Base-by-base conservation (phyloP, 2,797 vertebrate species). In the Brachyalestes nurse region DNA sequence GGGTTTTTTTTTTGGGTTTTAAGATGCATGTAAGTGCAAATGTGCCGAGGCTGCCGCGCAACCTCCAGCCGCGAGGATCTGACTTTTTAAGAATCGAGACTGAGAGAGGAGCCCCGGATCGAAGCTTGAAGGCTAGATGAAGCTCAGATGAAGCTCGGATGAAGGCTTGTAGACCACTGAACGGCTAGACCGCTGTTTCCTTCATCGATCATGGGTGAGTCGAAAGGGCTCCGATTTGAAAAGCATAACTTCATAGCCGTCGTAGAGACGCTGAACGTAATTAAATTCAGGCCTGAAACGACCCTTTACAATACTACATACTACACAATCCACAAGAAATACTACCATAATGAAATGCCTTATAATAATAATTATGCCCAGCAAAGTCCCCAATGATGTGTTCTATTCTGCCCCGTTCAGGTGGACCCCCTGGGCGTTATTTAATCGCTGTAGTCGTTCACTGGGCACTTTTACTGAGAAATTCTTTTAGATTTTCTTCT, bases 51-150 rank as follows among this genome's bases (percentile, higher is more conserved):
- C 53, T 34, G 53, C 25, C 25, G 23, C 2, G 55, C n/a, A 17
- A 6, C 9, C 1, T 65, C 81, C 45, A 81, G 70, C 51, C 74
- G 28, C 38, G 70, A 74, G 87, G 90, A 90, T 87, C 89, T 91
- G 21, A 90, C 92, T 90, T 12, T 93, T 92, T 89, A 89, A 81
- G 89, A 58, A 4, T 88, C 86, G 88, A 83, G 83, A 89, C 78
- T 82, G 87, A 87, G 89, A 87, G 86, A 85, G 87, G 88, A 85
- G 79, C 80, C 79, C 82, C 84, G 72, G 82, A 85, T 84, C 55
- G 75, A 74, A 90, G 88, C 88, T 90, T 12, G 85, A 89, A 42
- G 64, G 19, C 17, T 25, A 45, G 38, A 6, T 61, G 72, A 91
- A 87, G 88, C 83, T 87, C 88, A 21, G 38, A 2, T 62, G 72